Conservation (phyloP, 2,888 invertebrate species). For the Fabriciana adippe region DNA sequence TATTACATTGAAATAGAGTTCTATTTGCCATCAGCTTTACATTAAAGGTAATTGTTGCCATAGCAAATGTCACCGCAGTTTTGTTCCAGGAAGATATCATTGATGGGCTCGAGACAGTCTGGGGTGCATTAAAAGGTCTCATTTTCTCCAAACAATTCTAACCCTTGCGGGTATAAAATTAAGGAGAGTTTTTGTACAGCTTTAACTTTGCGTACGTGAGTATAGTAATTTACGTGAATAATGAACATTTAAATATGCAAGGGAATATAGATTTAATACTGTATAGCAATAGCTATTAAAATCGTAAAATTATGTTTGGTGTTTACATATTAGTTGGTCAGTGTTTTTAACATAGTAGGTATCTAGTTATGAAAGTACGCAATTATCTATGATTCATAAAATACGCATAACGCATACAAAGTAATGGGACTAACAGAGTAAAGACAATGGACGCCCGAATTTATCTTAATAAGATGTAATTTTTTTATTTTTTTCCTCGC, state of each 20-base stretch:
- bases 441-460: neutral
- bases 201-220: constrained; percentile 20
- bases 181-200: constrained; percentile 16
- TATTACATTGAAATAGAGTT: constrained; percentile 24
- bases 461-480: no score
- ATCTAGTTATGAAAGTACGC: neutral
- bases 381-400: constrained; percentile 9
- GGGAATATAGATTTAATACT: constrained; percentile 7
- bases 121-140: constrained; percentile 55
- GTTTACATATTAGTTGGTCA: neutral
- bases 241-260: constrained; percentile 30
- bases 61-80: constrained; percentile 45
- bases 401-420: neutral
- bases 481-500: no score
- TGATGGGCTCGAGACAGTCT: constrained; percentile 55
- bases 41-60: constrained; percentile 39
- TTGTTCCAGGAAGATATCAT: constrained; percentile 48
- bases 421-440: neutral
- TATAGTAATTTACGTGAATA: constrained; percentile 29
- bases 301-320: neutral
- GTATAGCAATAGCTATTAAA: neutral
- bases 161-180: constrained; percentile 2
- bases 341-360: neutral
- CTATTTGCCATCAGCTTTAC: constrained; percentile 18
- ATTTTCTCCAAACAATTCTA: constrained; percentile 18